A percentile compares a stretch with the other conserved stretches of the same genome.
Conservation (phyloP, 92 coral and sea anemone genomes). For the Desmophyllum pertusum region DNA sequence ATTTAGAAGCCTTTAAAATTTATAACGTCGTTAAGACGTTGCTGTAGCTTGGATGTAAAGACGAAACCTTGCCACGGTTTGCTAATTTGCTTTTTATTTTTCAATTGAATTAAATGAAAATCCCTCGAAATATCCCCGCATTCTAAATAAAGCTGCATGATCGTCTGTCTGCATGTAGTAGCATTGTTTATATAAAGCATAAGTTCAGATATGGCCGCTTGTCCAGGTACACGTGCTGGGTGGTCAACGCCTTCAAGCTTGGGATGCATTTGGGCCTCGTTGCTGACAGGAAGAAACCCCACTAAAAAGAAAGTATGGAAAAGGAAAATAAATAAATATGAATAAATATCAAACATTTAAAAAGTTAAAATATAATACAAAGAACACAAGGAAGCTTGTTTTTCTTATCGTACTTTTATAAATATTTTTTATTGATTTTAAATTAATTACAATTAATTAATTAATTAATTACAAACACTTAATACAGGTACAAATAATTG, state of each 20-base stretch:
- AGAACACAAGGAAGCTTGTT: too few species aligned
- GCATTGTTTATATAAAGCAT: conserved; percentile 34
- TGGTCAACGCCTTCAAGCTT: conserved; percentile 46
- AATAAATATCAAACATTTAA: neutral
- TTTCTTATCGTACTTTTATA: too few species aligned
- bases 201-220: conserved; percentile 69
- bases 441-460: too few species aligned
- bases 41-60: neutral
- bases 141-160: neutral
- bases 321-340: neutral
- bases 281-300: conserved; percentile 62
- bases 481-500: too few species aligned
- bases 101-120: neutral
- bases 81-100: neutral
- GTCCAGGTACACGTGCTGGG: conserved; percentile 82
- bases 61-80: too few species aligned
- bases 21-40: neutral
- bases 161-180: neutral
- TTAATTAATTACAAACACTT: too few species aligned
- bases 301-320: conserved; percentile 17
- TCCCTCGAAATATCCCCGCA: neutral
- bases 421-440: too few species aligned
- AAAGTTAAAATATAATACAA: too few species aligned
- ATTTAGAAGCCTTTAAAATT: neutral
- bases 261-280: conserved; percentile 75